Percentiles rank a stretch among this genome's conserved stretches.
phyloP scores from a whole-genome alignment of 2,888 invertebrate genomes.

The Agrotis segetum region DNA sequence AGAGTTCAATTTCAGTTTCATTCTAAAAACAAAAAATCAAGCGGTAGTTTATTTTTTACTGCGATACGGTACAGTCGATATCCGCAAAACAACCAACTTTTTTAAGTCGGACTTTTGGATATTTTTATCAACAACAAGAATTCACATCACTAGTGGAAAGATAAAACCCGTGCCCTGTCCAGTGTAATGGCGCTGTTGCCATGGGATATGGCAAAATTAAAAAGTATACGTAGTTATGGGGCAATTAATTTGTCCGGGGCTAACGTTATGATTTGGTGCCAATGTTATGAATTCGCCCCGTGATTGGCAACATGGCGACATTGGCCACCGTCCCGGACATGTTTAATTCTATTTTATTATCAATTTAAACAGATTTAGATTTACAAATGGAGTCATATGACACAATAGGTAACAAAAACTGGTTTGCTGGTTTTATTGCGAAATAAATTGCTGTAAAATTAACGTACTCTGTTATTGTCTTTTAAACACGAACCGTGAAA shows the following conservation, averaged over 20 bases:
- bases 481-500: constrained; percentile 33
- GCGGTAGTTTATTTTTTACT: neutral
- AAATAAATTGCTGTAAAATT: constrained; percentile 49
- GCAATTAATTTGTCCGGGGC: constrained; percentile 61
- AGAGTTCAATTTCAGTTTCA: neutral
- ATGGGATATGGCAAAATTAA: constrained; percentile 62
- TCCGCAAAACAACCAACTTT: neutral
- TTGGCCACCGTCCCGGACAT: constrained; percentile 16
- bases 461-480: constrained; percentile 37
- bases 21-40: constrained; percentile 6
- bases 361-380: constrained; percentile 39
- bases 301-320: constrained; percentile 57
- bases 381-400: constrained; percentile 37
- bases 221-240: constrained; percentile 52
- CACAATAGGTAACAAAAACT: constrained; percentile 40
- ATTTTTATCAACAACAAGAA: neutral
- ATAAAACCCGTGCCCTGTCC: constrained; percentile 55
- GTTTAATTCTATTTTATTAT: constrained; percentile 55
- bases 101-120: constrained; percentile 10
- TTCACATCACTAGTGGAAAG: constrained; percentile 55
- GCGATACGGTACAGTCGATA: neutral
- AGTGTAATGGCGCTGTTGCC: constrained; percentile 49
- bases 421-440: constrained; percentile 35
- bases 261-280: constrained; percentile 50
- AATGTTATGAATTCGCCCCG: constrained; percentile 47